phyloP scores from a whole-genome alignment of 2,797 vertebrate genomes.

The Artibeus lituratus region DNA sequence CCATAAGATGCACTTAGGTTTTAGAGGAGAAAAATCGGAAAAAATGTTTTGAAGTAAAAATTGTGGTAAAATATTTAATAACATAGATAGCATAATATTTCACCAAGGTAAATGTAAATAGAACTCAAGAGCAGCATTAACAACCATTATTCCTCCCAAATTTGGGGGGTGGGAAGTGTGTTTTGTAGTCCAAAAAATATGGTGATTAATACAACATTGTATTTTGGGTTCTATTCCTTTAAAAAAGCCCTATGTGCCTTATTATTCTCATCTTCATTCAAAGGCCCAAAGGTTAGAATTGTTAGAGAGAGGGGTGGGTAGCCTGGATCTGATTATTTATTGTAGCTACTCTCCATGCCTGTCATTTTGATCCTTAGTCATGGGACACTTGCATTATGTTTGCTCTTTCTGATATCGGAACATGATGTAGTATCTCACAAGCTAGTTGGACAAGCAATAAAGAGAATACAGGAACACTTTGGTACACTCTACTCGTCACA shows the following conservation, averaged over 20 bases:
- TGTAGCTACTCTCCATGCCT: background rate
- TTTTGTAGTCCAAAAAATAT: no score
- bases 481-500: background rate
- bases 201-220: background rate
- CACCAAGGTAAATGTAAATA: no score
- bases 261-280: background rate
- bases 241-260: background rate
- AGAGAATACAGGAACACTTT: background rate
- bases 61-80: no score
- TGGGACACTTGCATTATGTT: background rate
- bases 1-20: no score
- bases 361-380: background rate
- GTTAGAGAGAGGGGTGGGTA: background rate
- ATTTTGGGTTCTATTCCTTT: background rate
- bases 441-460: no score
- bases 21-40: no score
- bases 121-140: no score
- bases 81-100: no score
- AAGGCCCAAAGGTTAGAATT: background rate
- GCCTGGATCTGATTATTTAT: background rate
- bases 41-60: no score
- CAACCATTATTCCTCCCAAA: no score
- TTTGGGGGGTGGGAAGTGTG: no score
- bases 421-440: background rate
- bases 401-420: background rate